phyloP scores from a whole-genome alignment of 2,888 invertebrate species.

The Philopedon plagiatum region DNA sequence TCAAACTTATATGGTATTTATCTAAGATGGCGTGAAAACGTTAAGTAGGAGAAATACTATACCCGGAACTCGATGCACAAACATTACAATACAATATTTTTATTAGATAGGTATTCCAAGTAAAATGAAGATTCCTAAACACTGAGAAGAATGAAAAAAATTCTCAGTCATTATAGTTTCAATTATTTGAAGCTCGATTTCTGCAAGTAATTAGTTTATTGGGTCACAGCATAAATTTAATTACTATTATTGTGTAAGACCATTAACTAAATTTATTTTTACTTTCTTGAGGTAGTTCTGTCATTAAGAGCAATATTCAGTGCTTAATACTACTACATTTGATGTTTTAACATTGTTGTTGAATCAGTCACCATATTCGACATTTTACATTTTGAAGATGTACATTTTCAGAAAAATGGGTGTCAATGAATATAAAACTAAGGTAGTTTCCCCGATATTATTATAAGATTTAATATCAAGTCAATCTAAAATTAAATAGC shows the following conservation, averaged over 20 bases:
- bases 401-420: too few relatives aligned
- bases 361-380: too few relatives aligned
- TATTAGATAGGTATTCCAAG: not conserved
- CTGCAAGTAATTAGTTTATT: not conserved
- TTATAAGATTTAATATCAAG: too few relatives aligned
- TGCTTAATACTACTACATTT: too few relatives aligned
- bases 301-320: too few relatives aligned
- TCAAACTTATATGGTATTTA: not conserved
- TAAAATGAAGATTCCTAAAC: slow-evolving; percentile 11
- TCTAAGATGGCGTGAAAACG: not conserved
- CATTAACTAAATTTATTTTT: not conserved
- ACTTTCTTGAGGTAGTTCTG: too few relatives aligned
- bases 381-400: too few relatives aligned
- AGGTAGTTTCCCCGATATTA: too few relatives aligned
- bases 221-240: not conserved
- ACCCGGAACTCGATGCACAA: not conserved
- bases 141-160: not conserved
- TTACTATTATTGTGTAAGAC: not conserved
- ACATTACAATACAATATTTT: slow-evolving; percentile 9
- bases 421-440: too few relatives aligned
- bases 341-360: too few relatives aligned
- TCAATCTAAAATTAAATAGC: too few relatives aligned
- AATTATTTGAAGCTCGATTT: not conserved
- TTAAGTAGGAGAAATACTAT: not conserved
- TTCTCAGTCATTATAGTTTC: slow-evolving; percentile 1